phyloP scores from a whole-genome alignment of 92 coral and sea anemone species.

The Heteractis magnifica region DNA sequence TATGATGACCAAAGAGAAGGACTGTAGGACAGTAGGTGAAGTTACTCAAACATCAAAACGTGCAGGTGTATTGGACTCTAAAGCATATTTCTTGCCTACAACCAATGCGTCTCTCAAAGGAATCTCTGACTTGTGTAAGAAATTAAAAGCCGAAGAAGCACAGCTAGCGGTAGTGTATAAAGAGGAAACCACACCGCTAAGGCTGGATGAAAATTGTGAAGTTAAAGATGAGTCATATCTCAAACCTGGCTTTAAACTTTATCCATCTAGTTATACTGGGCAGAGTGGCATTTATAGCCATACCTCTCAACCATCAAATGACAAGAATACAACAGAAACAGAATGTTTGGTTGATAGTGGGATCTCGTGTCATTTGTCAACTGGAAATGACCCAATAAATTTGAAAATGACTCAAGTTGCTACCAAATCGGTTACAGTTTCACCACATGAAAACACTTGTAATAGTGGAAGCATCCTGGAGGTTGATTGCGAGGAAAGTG shows the following conservation, averaged over 20 bases:
- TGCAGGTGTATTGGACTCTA: not conserved
- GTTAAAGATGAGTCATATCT: not conserved
- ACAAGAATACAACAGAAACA: not conserved
- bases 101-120: not conserved
- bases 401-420: not conserved
- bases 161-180: not conserved
- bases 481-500: not conserved
- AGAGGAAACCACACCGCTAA: not conserved
- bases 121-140: not conserved
- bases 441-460: not conserved
- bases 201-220: not conserved
- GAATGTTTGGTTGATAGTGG: not conserved
- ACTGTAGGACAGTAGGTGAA: not conserved
- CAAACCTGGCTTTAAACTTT: not conserved
- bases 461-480: not conserved
- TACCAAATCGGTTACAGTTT: not conserved
- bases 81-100: too few species aligned
- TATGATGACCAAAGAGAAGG: not conserved
- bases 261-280: not conserved
- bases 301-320: not conserved
- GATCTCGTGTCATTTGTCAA: not conserved
- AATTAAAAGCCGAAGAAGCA: not conserved
- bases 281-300: not conserved
- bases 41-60: not conserved
- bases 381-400: not conserved